A percentile compares a stretch with the other conserved stretches of the same genome.
Evolutionary conservation across 2,888 invertebrate genomes (phyloP).

Genomic region (Catotricha subobsoleta): DNA sequence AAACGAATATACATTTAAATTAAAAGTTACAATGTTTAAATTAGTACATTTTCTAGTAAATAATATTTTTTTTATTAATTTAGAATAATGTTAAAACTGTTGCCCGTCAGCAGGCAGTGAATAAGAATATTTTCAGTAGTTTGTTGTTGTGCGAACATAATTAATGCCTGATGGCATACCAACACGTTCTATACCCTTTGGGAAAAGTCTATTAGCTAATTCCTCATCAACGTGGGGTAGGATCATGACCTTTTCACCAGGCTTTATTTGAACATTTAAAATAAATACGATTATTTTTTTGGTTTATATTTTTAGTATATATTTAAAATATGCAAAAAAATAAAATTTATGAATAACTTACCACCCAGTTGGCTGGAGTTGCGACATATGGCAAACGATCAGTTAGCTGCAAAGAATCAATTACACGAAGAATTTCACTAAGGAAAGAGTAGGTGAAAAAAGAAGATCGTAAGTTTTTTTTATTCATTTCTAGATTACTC

Average conservation of each 20-base stretch:
- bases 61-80: too few species aligned
- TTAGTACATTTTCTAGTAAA: too few species aligned
- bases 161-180: slow-evolving; percentile 57
- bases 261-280: slow-evolving; percentile 22
- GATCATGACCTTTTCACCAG: slow-evolving; percentile 65
- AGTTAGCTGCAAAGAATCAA: slow-evolving; percentile 68
- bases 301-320: background rate
- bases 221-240: slow-evolving; percentile 48
- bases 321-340: background rate
- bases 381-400: slow-evolving; percentile 51
- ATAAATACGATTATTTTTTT: background rate
- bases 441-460: too few species aligned
- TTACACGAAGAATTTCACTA: slow-evolving; percentile 69
- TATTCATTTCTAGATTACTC: slow-evolving; percentile 2
- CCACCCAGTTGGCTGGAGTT: slow-evolving; percentile 76
- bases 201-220: slow-evolving; percentile 47
- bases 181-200: slow-evolving; percentile 44
- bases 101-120: too few species aligned
- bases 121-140: slow-evolving; percentile 35
- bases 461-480: too few species aligned
- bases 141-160: slow-evolving; percentile 54
- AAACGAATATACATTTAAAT: too few species aligned
- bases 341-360: slow-evolving; percentile 25
- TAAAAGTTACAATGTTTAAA: too few species aligned
- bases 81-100: too few species aligned